Percentiles rank a stretch among this genome's conserved stretches.
phyloP scores from a whole-genome alignment of 1,140 invertebrate species.

The Heterodera carotae region DNA sequence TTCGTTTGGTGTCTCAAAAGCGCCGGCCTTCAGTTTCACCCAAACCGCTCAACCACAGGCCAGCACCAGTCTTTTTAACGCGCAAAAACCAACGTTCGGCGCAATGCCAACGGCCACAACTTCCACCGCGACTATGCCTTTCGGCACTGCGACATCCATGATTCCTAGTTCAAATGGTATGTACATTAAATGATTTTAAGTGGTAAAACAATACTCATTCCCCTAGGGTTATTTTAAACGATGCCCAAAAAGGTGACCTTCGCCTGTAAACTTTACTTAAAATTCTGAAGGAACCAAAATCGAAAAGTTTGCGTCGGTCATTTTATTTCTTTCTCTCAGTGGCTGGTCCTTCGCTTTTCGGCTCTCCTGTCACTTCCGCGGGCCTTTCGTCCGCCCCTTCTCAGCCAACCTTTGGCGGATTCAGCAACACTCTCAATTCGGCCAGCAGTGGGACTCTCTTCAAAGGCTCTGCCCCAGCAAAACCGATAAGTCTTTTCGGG shows the following conservation, averaged over 20 bases:
- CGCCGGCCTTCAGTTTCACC: neutral
- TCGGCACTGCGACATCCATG: neutral
- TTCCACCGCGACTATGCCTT: neutral
- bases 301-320: too few relatives aligned
- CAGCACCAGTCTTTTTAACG: neutral
- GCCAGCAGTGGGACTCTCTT: slow-evolving; percentile 26
- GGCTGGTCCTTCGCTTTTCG: neutral
- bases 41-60: neutral
- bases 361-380: neutral
- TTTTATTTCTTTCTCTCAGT: too few relatives aligned
- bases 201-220: too few relatives aligned
- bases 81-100: slow-evolving; percentile 5
- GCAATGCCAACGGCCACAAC: slow-evolving; percentile 10
- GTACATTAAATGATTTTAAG: too few relatives aligned
- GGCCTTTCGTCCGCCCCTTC: slow-evolving; percentile 6
- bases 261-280: too few relatives aligned
- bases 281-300: too few relatives aligned
- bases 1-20: neutral
- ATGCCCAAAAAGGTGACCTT: too few relatives aligned
- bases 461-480: slow-evolving; percentile 12
- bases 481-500: slow-evolving; percentile 23
- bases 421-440: slow-evolving; percentile 28
- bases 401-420: neutral
- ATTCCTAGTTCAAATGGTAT: neutral
- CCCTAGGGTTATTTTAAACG: too few relatives aligned